Percentiles rank a stretch among this genome's conserved stretches.
These are phyloP conservation scores for Trimorus sp. DNA, from an alignment of 2,888 invertebrate species.

Conservation along the genomic window DNA sequence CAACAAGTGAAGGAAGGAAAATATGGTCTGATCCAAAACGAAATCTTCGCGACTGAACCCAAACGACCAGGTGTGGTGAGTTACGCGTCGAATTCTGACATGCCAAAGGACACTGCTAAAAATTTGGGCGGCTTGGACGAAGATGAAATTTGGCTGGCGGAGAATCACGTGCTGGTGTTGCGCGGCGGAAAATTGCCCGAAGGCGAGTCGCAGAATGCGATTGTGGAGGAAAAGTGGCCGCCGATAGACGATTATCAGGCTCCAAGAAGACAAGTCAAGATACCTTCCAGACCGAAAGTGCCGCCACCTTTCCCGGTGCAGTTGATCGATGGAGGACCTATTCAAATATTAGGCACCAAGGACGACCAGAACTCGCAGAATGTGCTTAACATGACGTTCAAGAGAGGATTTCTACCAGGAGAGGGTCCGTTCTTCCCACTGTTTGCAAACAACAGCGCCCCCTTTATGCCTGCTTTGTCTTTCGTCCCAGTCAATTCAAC, in stretches of 20 bases:
- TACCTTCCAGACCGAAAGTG: constrained; percentile 90
- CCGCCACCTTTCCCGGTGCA: constrained; percentile 97
- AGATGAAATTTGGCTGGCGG: constrained; percentile 94
- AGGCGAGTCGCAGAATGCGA: constrained; percentile 67
- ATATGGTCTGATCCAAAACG: constrained; percentile 93
- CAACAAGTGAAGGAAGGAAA: constrained; percentile 95
- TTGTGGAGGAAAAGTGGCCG: constrained; percentile 84
- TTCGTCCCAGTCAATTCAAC: constrained; percentile 81
- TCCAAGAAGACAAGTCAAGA: constrained; percentile 91
- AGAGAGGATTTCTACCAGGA: constrained; percentile 80
- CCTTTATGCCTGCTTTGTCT: constrained; percentile 41
- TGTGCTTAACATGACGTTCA: constrained; percentile 77
- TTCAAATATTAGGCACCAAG: constrained; percentile 92
- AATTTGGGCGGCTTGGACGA: constrained; percentile 91
- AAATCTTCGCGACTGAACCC: constrained; percentile 87
- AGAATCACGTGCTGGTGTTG: constrained; percentile 92
- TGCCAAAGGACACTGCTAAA: constrained; percentile 89
- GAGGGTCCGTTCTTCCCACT: constrained; percentile 82
- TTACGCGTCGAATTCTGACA: constrained; percentile 90
- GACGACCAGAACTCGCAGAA: constrained; percentile 84
- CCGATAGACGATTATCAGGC: constrained; percentile 93
- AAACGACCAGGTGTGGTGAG: constrained; percentile 92
- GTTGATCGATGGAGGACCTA: constrained; percentile 91
- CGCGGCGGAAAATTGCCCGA: constrained; percentile 89
- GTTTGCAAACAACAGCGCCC: constrained; percentile 80